A percentile compares a stretch with the other conserved stretches of the same genome.
These are phyloP conservation scores for Ginglymostoma cirratum DNA, from an alignment of 2,113 vertebrate species.

Conservation along the genomic window DNA sequence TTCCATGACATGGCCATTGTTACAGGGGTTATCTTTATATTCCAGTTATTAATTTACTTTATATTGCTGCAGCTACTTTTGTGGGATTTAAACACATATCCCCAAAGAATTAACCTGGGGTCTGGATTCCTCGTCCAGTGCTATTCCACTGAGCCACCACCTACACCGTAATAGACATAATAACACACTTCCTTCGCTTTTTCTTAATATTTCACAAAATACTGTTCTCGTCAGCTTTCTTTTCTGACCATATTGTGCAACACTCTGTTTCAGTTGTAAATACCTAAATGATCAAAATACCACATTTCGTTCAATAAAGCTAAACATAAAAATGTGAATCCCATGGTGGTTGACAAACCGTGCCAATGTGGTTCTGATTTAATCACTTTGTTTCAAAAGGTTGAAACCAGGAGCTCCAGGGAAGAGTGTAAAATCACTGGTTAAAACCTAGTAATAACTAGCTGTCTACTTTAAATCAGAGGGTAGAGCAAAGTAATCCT, in stretches of 20 bases:
- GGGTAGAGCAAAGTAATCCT: not conserved
- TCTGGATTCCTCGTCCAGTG: too few species aligned
- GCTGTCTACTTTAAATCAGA: slow-evolving; percentile 32
- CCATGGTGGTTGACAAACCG: slow-evolving; percentile 36
- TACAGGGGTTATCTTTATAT: too few species aligned
- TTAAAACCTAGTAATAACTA: slow-evolving; percentile 39
- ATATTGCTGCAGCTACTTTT: too few species aligned
- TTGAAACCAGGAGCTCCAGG: slow-evolving; percentile 34
- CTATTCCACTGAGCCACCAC: too few species aligned
- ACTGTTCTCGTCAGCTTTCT: slow-evolving; percentile 37
- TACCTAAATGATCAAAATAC: slow-evolving; percentile 42
- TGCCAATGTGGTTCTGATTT: slow-evolving; percentile 37
- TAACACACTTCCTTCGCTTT: not conserved
- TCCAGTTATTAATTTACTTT: too few species aligned
- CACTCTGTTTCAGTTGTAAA: slow-evolving; percentile 40
- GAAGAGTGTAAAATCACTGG: slow-evolving; percentile 39
- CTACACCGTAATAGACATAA: not conserved
- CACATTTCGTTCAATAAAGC: slow-evolving; percentile 38
- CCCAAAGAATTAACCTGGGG: too few species aligned
- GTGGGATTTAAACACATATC: too few species aligned
- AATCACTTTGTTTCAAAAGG: slow-evolving; percentile 41
- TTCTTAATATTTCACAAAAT: slow-evolving; percentile 37
- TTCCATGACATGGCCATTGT: too few species aligned
- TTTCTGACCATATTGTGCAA: slow-evolving; percentile 39
- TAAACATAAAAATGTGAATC: slow-evolving; percentile 40